phyloP scores from a whole-genome alignment of 2,888 invertebrate species.

The Hermodice carunculata region DNA sequence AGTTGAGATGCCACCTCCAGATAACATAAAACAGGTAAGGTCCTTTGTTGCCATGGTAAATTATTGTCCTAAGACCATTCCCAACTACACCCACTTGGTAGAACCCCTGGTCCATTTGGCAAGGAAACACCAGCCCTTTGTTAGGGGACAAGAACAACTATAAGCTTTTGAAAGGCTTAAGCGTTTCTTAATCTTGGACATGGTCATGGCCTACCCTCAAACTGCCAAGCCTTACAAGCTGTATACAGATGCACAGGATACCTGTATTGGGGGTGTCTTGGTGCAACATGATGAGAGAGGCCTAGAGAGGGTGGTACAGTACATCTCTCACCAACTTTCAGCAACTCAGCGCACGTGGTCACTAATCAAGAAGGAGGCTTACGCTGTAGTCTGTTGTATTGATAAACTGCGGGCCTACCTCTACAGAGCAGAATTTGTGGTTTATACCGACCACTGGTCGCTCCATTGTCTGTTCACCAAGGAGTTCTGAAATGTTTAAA shows the following conservation, averaged over 20 bases:
- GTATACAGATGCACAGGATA: slow-evolving; percentile 6
- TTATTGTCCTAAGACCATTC: slow-evolving; percentile 16
- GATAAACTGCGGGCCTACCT: slow-evolving; percentile 7
- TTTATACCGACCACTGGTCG: slow-evolving; percentile 17
- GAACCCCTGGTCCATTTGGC: slow-evolving; percentile 11
- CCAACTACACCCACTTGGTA: slow-evolving; percentile 14
- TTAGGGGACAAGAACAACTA: background rate
- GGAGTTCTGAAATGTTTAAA: slow-evolving; percentile 1
- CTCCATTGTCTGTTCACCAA: slow-evolving; percentile 4
- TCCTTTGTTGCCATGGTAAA: too few relatives aligned
- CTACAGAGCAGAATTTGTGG: background rate
- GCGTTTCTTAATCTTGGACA: background rate
- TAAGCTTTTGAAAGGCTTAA: background rate
- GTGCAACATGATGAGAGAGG: background rate
- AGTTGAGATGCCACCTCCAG: slow-evolving; percentile 1
- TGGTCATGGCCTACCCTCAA: slow-evolving; percentile 3
- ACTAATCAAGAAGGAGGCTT: slow-evolving; percentile 15
- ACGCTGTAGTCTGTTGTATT: background rate
- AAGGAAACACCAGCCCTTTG: background rate
- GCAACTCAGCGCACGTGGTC: background rate
- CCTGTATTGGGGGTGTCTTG: slow-evolving; percentile 2
- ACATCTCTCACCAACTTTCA: background rate
- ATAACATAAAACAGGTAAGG: slow-evolving; percentile 6
- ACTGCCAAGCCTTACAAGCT: slow-evolving; percentile 4
- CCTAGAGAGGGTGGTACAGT: slow-evolving; percentile 2